phyloP scores from a whole-genome alignment of 2,888 invertebrate genomes.

The Cephus spinipes region DNA sequence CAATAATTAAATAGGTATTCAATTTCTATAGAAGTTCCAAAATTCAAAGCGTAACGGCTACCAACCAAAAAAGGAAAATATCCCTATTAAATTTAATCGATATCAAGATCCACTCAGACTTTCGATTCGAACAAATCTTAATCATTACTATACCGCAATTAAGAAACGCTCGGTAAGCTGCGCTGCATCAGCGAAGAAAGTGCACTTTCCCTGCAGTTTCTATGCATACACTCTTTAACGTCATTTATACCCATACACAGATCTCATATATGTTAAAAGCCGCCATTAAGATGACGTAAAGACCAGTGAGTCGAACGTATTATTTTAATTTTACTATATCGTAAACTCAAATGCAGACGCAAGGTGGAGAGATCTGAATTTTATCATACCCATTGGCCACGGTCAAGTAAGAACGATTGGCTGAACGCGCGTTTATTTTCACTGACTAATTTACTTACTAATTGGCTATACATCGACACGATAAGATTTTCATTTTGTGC shows the following conservation, averaged over 20 bases:
- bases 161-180: constrained; percentile 31
- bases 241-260: constrained; percentile 10
- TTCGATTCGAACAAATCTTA: constrained; percentile 41
- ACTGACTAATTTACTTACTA: background rate
- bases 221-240: constrained; percentile 30
- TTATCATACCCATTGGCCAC: background rate
- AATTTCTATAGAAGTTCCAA: background rate
- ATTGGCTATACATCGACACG: background rate
- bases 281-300: background rate
- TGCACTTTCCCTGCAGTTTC: constrained; percentile 34
- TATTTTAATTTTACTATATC: background rate
- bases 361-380: background rate
- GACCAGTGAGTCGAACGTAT: background rate
- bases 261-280: background rate
- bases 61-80: background rate
- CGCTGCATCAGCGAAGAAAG: background rate
- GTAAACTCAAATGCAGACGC: background rate
- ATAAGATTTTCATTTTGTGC: background rate
- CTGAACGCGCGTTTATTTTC: no score
- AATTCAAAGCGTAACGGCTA: background rate
- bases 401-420: background rate
- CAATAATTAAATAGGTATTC: background rate
- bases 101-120: constrained; percentile 19
- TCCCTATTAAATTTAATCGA: background rate
- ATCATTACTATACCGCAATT: constrained; percentile 44